Conservation (phyloP, 2,888 invertebrate species). For the Ormia ochracea region DNA sequence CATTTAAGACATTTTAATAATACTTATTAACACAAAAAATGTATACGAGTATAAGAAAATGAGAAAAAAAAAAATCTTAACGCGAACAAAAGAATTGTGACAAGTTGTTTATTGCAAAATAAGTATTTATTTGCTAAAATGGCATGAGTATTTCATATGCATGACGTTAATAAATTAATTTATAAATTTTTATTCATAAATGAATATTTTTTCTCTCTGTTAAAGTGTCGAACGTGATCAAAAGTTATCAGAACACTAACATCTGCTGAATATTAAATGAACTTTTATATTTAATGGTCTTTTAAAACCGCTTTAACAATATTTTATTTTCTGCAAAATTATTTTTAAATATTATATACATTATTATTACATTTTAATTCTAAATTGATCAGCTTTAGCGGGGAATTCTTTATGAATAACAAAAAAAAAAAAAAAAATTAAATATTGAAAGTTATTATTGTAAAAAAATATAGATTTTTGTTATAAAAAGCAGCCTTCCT, state of each 20-base stretch:
- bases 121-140: constrained; percentile 29
- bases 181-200: constrained; percentile 43
- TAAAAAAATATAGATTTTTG: too few relatives aligned
- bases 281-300: constrained; percentile 13
- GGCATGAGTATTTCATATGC: constrained; percentile 56
- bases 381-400: too few relatives aligned
- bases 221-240: constrained; percentile 62
- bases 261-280: constrained; percentile 57
- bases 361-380: too few relatives aligned
- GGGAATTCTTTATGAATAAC: too few relatives aligned
- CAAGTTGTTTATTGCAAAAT: constrained; percentile 44
- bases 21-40: constrained; percentile 41
- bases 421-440: too few relatives aligned
- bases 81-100: constrained; percentile 24
- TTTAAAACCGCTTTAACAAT: not conserved
- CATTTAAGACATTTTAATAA: constrained; percentile 53
- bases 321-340: too few relatives aligned
- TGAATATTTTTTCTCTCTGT: constrained; percentile 41
- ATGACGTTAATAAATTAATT: constrained; percentile 61
- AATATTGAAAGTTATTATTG: too few relatives aligned
- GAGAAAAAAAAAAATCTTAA: not conserved
- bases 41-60: not conserved
- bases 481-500: too few relatives aligned
- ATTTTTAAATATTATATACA: too few relatives aligned
- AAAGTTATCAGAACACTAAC: constrained; percentile 58